These are phyloP conservation scores for Sebastes trivittatus DNA, from an alignment of 2,797 vertebrate genomes.

Conservation along the genomic window DNA sequence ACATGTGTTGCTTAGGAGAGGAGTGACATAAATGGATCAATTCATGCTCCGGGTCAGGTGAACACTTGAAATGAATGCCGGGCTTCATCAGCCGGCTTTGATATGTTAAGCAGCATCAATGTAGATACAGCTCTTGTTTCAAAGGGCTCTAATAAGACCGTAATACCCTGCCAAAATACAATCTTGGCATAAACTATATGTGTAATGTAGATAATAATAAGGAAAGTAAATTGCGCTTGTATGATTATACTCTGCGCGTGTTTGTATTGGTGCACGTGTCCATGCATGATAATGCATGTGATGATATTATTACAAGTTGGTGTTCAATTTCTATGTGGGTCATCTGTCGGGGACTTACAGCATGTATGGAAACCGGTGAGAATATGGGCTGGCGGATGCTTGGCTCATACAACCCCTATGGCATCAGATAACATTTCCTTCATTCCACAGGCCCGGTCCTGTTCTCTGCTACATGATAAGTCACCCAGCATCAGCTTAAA, in stretches of 20 bases:
- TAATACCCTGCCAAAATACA: slow-evolving; percentile 1
- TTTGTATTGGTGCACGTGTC: background rate
- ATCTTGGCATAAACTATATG: background rate
- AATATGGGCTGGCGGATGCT: slow-evolving; percentile 70
- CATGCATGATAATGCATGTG: slow-evolving; percentile 7
- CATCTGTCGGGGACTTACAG: slow-evolving; percentile 25
- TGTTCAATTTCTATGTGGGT: slow-evolving; percentile 47
- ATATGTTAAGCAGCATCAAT: slow-evolving; percentile 79
- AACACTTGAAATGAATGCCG: slow-evolving; percentile 79
- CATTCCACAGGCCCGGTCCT: slow-evolving; percentile 74
- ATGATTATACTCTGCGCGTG: background rate
- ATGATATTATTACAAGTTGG: slow-evolving; percentile 28
- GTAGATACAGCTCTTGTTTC: slow-evolving; percentile 43
- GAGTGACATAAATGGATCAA: slow-evolving; percentile 24
- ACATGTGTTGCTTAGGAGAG: slow-evolving; percentile 74
- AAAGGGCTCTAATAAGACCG: slow-evolving; percentile 38
- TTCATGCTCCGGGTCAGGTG: slow-evolving; percentile 68
- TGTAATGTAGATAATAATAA: background rate
- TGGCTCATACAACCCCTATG: slow-evolving; percentile 67
- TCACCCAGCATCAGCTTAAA: slow-evolving; percentile 64
- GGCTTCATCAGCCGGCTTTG: slow-evolving; percentile 76
- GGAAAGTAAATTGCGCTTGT: background rate
- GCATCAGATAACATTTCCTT: slow-evolving; percentile 75
- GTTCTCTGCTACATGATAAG: slow-evolving; percentile 65
- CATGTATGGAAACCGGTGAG: slow-evolving; percentile 56